Percentiles rank a stretch among this genome's conserved stretches.
Conservation (phyloP, 2,888 invertebrate species). For the Mythimna pallens region DNA sequence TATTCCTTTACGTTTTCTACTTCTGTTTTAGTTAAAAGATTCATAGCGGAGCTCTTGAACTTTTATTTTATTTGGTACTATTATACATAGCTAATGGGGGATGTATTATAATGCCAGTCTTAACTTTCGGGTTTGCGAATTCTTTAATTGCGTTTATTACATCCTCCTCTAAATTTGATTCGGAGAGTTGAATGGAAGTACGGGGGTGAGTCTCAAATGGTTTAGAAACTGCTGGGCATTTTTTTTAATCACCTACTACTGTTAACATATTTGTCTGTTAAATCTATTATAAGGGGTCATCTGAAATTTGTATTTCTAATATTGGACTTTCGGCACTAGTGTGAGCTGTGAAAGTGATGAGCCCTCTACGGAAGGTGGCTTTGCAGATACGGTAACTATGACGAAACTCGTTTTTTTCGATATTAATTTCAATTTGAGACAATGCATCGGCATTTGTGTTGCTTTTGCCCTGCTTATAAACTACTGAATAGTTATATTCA, state of each 20-base stretch:
- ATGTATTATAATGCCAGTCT: not conserved
- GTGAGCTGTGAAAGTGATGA: not conserved
- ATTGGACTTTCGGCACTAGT: conserved; percentile 16
- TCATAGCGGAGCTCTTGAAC: conserved; percentile 46
- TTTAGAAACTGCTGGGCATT: conserved; percentile 2
- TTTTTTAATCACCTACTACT: conserved; percentile 7
- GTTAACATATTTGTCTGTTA: not conserved
- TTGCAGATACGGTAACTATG: not conserved
- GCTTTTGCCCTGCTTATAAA: not conserved
- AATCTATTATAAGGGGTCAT: conserved; percentile 4
- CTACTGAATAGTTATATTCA: not conserved
- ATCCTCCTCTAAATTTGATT: not conserved
- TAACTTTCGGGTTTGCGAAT: not conserved
- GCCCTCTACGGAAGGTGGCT: not conserved
- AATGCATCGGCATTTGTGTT: too few species aligned
- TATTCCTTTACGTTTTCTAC: conserved; percentile 13
- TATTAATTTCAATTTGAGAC: not conserved
- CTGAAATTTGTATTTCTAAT: conserved; percentile 2
- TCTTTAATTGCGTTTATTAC: not conserved
- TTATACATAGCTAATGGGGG: conserved; percentile 23
- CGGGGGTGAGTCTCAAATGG: conserved; percentile 10
- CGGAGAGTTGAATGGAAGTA: conserved; percentile 12
- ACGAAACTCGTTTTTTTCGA: not conserved
- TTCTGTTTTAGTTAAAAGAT: conserved; percentile 3
- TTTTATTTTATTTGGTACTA: conserved; percentile 44